Conservation (phyloP, 2,113 vertebrate genomes). For the Cnemophilus loriae region DNA sequence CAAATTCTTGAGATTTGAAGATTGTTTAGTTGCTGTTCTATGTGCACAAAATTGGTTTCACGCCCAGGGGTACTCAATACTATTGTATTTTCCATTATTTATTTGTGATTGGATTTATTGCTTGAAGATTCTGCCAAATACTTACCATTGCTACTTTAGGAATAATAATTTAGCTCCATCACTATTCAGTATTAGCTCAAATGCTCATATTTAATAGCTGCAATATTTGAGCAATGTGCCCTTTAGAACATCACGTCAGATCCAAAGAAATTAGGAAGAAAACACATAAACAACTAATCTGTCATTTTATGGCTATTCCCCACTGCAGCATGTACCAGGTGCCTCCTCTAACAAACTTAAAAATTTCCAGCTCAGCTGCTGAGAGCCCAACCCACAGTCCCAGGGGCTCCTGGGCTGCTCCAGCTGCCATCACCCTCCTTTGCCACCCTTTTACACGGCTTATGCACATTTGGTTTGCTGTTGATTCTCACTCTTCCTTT, state of each 20-base stretch:
- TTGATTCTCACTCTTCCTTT: not conserved
- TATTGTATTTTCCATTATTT: not conserved
- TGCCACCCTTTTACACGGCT: not conserved
- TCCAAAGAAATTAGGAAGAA: not conserved
- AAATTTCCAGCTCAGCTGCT: not conserved
- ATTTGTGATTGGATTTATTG: not conserved
- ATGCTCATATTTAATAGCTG: not conserved
- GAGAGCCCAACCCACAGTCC: not conserved
- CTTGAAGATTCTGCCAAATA: not conserved
- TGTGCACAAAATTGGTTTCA: not conserved
- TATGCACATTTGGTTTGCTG: not conserved
- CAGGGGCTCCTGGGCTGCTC: not conserved
- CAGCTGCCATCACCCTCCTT: not conserved
- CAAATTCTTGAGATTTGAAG: not conserved
- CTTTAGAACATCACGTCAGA: not conserved
- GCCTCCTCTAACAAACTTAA: not conserved
- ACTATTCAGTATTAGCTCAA: not conserved
- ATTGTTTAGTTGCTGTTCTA: not conserved
- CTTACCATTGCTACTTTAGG: not conserved
- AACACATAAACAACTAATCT: not conserved
- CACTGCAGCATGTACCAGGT: not conserved
- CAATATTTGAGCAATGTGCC: fast-evolving
- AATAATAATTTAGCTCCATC: not conserved
- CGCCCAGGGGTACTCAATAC: not conserved
- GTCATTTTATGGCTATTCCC: not conserved